phyloP scores from a whole-genome alignment of 2,888 invertebrate genomes.

The Steromphala cineraria region DNA sequence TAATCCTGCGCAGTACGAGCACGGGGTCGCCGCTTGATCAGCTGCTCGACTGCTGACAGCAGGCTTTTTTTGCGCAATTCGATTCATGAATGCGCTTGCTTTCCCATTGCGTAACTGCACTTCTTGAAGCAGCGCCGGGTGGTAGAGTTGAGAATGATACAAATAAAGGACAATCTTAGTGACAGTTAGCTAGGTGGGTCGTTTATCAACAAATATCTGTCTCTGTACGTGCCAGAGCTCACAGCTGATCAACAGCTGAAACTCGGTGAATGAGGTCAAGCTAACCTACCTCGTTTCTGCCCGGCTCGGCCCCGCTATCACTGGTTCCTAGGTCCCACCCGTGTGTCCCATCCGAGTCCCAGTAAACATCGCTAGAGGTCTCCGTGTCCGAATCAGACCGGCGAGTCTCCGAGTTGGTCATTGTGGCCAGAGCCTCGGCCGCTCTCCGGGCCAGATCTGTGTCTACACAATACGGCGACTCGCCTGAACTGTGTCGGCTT shows the following conservation, averaged over 20 bases:
- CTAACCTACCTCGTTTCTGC: conserved; percentile 18
- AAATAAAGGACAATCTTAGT: too few relatives aligned
- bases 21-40: not conserved
- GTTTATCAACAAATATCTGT: not conserved
- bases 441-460: conserved; percentile 53
- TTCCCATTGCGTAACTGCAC: not conserved
- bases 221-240: conserved; percentile 9
- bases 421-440: conserved; percentile 36
- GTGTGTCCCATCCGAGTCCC: conserved; percentile 45
- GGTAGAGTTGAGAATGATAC: too few relatives aligned
- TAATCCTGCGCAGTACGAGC: not conserved
- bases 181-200: too few relatives aligned
- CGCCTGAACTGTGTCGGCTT: conserved; percentile 60
- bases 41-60: not conserved
- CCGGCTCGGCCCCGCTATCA: not conserved
- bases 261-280: conserved; percentile 33
- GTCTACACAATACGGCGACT: conserved; percentile 41
- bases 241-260: conserved; percentile 24
- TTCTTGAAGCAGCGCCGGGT: too few relatives aligned
- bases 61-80: not conserved
- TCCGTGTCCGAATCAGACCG: conserved; percentile 40
- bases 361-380: conserved; percentile 44
- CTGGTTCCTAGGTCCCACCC: conserved; percentile 13
- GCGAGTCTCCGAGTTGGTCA: conserved; percentile 30
- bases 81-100: not conserved